phyloP scores from a whole-genome alignment of 1,140 invertebrate genomes.

The Drosophila kanapiae region DNA sequence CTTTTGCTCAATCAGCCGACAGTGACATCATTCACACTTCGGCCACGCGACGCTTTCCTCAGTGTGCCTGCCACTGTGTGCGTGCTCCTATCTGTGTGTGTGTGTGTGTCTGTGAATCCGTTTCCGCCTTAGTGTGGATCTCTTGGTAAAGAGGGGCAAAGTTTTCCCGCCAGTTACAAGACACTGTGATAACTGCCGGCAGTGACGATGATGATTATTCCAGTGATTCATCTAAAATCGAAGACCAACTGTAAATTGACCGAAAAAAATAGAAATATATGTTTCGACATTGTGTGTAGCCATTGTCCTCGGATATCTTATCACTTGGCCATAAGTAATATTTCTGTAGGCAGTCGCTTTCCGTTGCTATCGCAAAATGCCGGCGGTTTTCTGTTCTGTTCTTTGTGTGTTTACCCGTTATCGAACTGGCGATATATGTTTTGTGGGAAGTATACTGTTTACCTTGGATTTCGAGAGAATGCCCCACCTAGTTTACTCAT shows the following conservation, averaged over 20 bases:
- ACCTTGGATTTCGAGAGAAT: neutral
- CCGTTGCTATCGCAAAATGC: constrained; percentile 17
- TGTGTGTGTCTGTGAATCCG: neutral
- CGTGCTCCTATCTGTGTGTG: neutral
- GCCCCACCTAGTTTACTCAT: neutral
- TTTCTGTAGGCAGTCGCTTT: constrained; percentile 27
- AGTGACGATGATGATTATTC: constrained; percentile 1
- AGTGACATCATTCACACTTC: constrained; percentile 55
- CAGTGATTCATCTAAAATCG: constrained; percentile 14
- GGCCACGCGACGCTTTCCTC: constrained; percentile 14
- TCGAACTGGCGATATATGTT: constrained; percentile 1
- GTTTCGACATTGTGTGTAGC: neutral
- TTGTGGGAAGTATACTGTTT: constrained; percentile 13
- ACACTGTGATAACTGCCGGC: neutral
- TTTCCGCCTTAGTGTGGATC: neutral
- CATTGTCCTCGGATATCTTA: constrained; percentile 32
- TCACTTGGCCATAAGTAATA: constrained; percentile 16
- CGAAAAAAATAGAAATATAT: neutral
- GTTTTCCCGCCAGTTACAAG: constrained; percentile 25
- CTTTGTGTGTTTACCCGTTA: constrained; percentile 14
- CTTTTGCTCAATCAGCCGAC: constrained; percentile 36
- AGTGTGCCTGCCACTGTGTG: neutral
- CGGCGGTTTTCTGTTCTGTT: constrained; percentile 10
- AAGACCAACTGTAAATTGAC: constrained; percentile 11
- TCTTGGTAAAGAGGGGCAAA: constrained; percentile 35